Evolutionary conservation across 2,888 invertebrate genomes (phyloP).

Genomic region (Gastracanthus pulcherrimus): DNA sequence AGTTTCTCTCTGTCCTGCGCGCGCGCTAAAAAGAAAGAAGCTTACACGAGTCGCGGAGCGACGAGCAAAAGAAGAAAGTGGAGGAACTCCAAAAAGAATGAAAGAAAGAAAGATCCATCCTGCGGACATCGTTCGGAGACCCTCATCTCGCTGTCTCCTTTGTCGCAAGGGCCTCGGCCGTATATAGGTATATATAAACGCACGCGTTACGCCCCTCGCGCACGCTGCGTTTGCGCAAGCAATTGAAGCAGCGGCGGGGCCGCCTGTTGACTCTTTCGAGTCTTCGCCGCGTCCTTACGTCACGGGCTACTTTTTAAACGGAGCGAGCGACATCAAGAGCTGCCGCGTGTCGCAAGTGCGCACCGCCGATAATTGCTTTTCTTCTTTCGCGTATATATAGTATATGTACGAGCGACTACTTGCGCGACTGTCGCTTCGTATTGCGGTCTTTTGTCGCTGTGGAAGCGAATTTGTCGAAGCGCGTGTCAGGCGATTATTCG

Average conservation of each 20-base stretch:
- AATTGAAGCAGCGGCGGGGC: too few relatives aligned
- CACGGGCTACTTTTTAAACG: not conserved
- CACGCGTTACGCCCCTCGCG: too few relatives aligned
- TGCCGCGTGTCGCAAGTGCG: not conserved
- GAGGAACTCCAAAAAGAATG: not conserved
- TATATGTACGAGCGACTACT: too few relatives aligned
- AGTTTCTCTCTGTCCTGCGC: not conserved
- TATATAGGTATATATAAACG: too few relatives aligned
- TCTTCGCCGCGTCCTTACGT: not conserved
- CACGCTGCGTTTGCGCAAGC: conserved; percentile 16
- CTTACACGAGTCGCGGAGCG: not conserved
- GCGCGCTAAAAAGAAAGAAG: not conserved
- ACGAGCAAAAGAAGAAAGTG: not conserved
- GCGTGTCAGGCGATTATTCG: too few relatives aligned
- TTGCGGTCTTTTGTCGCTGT: too few relatives aligned
- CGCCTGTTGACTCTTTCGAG: conserved; percentile 6
- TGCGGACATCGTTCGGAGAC: not conserved
- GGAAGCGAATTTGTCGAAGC: too few relatives aligned
- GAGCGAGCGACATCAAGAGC: not conserved
- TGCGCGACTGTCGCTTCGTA: too few relatives aligned
- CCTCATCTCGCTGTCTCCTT: too few relatives aligned
- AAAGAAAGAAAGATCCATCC: not conserved
- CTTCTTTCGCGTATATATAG: too few relatives aligned
- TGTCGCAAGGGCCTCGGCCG: too few relatives aligned
- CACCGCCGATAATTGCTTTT: not conserved